These are phyloP conservation scores for Clarias laeviceps DNA, from an alignment of 2,797 vertebrate species.

Conservation along the genomic window DNA sequence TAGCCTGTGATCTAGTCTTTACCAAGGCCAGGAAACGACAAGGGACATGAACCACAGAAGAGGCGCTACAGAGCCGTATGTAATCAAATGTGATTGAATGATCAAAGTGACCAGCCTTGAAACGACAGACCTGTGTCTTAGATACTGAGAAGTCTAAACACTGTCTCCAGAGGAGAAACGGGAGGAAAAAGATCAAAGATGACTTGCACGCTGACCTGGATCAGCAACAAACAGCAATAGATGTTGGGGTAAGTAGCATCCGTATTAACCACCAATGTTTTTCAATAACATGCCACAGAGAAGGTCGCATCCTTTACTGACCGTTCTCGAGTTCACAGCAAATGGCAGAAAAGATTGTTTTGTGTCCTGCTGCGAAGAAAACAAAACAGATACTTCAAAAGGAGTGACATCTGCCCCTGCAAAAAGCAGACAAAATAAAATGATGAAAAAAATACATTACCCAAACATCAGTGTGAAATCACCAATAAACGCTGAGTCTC, in stretches of 20 bases:
- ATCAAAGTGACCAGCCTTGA: slow-evolving; percentile 63
- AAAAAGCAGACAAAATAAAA: slow-evolving; percentile 20
- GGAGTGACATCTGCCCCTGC: background rate
- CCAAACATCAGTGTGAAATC: background rate
- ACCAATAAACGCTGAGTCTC: background rate
- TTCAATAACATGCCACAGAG: slow-evolving; percentile 29
- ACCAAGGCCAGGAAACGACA: slow-evolving; percentile 34
- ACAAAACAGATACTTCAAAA: slow-evolving; percentile 41
- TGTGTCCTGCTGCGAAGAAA: slow-evolving; percentile 32
- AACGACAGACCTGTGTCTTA: slow-evolving; percentile 57
- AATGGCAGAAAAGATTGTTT: slow-evolving; percentile 41
- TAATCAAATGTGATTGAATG: slow-evolving; percentile 44
- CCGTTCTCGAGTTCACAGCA: slow-evolving; percentile 5
- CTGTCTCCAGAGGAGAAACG: slow-evolving; percentile 15
- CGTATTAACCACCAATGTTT: slow-evolving; percentile 32
- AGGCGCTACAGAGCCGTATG: slow-evolving; percentile 6
- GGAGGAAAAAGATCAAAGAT: slow-evolving; percentile 35
- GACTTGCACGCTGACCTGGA: slow-evolving; percentile 39
- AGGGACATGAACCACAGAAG: slow-evolving; percentile 28
- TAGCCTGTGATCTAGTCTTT: slow-evolving; percentile 48
- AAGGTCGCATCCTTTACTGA: slow-evolving; percentile 29
- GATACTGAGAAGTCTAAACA: slow-evolving; percentile 35
- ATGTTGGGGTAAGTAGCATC: slow-evolving; percentile 30
- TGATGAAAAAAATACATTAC: background rate
- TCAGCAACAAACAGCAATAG: slow-evolving; percentile 24